These are phyloP conservation scores for Pectinophora gossypiella DNA, from an alignment of 1,140 invertebrate species.

Conservation along the genomic window DNA sequence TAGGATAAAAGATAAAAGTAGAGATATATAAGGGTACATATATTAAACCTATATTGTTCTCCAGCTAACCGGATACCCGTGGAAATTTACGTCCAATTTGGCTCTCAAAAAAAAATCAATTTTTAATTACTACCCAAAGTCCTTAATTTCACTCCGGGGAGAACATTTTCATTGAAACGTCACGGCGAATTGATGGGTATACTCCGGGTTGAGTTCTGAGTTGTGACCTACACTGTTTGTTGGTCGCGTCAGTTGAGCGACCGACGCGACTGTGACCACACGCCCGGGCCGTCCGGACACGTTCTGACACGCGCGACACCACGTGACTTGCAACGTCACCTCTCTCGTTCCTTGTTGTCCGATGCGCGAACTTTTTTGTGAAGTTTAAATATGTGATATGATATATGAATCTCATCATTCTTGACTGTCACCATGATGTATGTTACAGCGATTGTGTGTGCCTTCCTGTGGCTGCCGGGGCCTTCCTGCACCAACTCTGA, in stretches of 20 bases:
- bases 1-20: too few relatives aligned
- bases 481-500: slow-evolving; percentile 53
- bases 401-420: too few relatives aligned
- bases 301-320: slow-evolving; percentile 35
- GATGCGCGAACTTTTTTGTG: neutral
- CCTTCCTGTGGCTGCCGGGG: slow-evolving; percentile 34
- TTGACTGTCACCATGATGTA: neutral
- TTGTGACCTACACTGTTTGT: slow-evolving; percentile 50
- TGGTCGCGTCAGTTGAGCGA: slow-evolving; percentile 57
- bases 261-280: slow-evolving; percentile 60
- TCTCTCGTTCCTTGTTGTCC: neutral
- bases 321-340: slow-evolving; percentile 32
- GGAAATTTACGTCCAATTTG: neutral
- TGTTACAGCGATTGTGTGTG: slow-evolving; percentile 28
- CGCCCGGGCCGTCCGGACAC: slow-evolving; percentile 44
- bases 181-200: slow-evolving; percentile 65
- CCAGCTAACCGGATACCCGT: too few relatives aligned
- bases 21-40: too few relatives aligned
- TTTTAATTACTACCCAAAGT: slow-evolving; percentile 48
- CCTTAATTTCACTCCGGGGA: slow-evolving; percentile 52
- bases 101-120: neutral
- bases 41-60: too few relatives aligned
- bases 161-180: slow-evolving; percentile 66
- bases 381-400: too few relatives aligned
- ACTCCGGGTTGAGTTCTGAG: slow-evolving; percentile 35